These are phyloP conservation scores for Lasius platythorax DNA, from an alignment of 2,888 invertebrate species.

Conservation along the genomic window DNA sequence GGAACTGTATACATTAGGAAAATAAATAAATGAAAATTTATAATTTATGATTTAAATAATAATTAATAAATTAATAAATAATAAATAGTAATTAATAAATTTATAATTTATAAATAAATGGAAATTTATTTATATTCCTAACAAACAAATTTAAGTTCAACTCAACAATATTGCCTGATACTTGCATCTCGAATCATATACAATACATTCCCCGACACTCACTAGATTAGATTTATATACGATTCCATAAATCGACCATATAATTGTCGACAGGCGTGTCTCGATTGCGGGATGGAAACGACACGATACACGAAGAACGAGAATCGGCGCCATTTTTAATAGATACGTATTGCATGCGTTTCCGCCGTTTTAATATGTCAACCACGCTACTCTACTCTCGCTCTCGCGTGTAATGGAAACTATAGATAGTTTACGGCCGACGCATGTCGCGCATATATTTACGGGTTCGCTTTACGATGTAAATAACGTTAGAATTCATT, in stretches of 20 bases:
- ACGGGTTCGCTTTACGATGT: constrained; percentile 68
- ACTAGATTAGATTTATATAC: constrained; percentile 18
- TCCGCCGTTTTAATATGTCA: constrained; percentile 53
- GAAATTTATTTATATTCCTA: not conserved
- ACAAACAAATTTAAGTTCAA: not conserved
- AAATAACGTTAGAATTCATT: constrained; percentile 71
- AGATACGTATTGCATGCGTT: constrained; percentile 35
- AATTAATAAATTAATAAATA: no score
- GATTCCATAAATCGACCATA: constrained; percentile 41
- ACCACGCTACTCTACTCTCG: not conserved
- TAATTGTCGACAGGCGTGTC: constrained; percentile 19
- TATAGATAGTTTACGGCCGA: constrained; percentile 55
- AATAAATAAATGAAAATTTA: no score
- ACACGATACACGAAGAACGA: constrained; percentile 11
- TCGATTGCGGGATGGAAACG: constrained; percentile 27
- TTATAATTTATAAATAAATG: not conserved
- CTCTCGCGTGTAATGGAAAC: constrained; percentile 43
- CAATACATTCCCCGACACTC: constrained; percentile 13
- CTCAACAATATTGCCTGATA: not conserved
- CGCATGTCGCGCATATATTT: constrained; percentile 58
- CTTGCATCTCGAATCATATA: not conserved
- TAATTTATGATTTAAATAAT: no score
- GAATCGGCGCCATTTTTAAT: constrained; percentile 37
- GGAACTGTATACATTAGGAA: no score
- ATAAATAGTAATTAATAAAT: no score